Percentiles rank a stretch among this genome's conserved stretches.
Conservation (phyloP, 2,113 vertebrate genomes). For the Aplodontia rufa region DNA sequence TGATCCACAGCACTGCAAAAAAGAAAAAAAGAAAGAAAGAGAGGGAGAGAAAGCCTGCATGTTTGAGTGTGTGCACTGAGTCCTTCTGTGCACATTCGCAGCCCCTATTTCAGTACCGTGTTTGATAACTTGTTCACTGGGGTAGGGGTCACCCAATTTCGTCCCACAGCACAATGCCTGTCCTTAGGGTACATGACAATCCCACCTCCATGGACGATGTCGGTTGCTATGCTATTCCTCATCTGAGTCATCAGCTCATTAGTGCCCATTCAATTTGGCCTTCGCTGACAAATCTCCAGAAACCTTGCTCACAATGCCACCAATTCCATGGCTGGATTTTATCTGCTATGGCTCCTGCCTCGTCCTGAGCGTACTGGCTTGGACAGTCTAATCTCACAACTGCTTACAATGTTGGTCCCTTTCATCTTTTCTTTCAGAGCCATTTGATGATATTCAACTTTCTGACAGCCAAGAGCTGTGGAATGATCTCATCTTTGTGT, state of each 20-base stretch:
- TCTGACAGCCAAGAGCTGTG: conserved; percentile 48
- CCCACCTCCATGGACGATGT: neutral
- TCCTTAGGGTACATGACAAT: neutral
- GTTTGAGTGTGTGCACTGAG: neutral
- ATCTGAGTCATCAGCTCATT: conserved; percentile 22
- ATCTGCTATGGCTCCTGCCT: neutral
- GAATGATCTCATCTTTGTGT: conserved; percentile 42
- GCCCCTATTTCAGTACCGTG: neutral
- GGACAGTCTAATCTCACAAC: neutral
- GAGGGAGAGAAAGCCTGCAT: neutral
- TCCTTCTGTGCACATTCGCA: neutral
- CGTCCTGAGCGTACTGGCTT: neutral
- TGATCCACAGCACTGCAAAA: neutral
- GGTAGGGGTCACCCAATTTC: neutral
- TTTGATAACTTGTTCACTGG: neutral
- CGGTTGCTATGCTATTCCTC: neutral
- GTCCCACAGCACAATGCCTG: neutral
- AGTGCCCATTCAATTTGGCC: neutral
- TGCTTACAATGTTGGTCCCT: neutral
- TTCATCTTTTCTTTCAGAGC: conserved; percentile 53
- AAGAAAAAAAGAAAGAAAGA: neutral
- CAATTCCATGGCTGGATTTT: neutral
- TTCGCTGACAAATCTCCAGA: conserved; percentile 11
- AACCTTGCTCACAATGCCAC: neutral
- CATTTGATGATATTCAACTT: conserved; percentile 34